These are phyloP conservation scores for Agrochola lota DNA, from an alignment of 2,888 invertebrate species.

Conservation along the genomic window DNA sequence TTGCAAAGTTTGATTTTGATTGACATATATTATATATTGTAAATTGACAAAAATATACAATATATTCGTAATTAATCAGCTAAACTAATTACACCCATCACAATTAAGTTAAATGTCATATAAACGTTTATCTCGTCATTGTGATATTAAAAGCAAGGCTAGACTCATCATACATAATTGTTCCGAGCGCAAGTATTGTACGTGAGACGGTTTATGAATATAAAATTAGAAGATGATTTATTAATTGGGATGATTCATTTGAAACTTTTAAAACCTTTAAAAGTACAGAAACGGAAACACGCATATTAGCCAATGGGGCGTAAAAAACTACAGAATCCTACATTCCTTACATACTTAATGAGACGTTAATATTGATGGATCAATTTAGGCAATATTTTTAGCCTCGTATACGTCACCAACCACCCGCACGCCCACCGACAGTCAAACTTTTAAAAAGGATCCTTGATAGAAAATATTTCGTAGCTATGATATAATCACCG, in stretches of 20 bases:
- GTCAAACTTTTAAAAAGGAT: background rate
- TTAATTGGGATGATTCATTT: background rate
- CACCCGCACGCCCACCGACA: background rate
- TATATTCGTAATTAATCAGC: slow-evolving; percentile 41
- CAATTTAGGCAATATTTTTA: background rate
- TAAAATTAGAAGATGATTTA: background rate
- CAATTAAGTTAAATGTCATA: slow-evolving; percentile 53
- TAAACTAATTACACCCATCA: slow-evolving; percentile 52
- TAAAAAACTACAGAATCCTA: background rate
- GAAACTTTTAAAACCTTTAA: too few relatives aligned
- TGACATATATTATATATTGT: too few relatives aligned
- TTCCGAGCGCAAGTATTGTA: slow-evolving; percentile 3
- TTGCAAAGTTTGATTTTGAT: slow-evolving; percentile 27
- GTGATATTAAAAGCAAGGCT: slow-evolving; percentile 27
- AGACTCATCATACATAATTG: slow-evolving; percentile 28
- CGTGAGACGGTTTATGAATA: background rate
- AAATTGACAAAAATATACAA: slow-evolving; percentile 22
- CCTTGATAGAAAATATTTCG: background rate
- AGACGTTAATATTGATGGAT: background rate
- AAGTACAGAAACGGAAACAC: too few relatives aligned
- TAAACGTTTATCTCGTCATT: slow-evolving; percentile 43
- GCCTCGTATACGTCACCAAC: background rate
- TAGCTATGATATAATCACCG: background rate
- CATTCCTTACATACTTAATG: background rate
- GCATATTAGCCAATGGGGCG: too few relatives aligned